These are phyloP conservation scores for Lithophane socia DNA, from an alignment of 2,888 invertebrate genomes.

Conservation along the genomic window DNA sequence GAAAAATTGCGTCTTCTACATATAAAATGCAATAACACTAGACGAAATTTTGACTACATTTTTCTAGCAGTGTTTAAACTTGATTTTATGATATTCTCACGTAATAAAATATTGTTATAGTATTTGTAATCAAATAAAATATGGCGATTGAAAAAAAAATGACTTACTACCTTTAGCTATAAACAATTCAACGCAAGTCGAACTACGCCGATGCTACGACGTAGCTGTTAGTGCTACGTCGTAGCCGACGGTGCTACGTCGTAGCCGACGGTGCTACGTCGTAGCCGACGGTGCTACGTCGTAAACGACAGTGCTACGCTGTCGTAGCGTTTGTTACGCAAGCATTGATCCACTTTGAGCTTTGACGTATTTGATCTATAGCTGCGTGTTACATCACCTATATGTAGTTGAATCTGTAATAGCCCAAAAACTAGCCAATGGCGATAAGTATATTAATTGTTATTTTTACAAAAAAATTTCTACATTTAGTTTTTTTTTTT, in stretches of 20 bases:
- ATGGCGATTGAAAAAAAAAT: neutral
- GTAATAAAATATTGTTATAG: neutral
- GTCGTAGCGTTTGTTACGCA: neutral
- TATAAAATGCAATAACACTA: slow-evolving; percentile 26
- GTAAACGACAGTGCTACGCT: neutral
- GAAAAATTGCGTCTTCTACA: slow-evolving; percentile 43
- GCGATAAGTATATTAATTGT: neutral
- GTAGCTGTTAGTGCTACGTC: slow-evolving; percentile 15
- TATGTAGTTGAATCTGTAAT: neutral
- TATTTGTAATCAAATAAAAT: neutral
- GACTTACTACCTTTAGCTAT: neutral
- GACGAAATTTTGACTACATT: slow-evolving; percentile 10
- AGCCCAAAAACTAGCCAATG: neutral
- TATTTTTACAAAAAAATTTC: neutral
- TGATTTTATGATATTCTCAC: neutral
- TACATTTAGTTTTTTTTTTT: neutral
- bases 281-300: slow-evolving; percentile 5
- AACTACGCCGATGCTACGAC: slow-evolving; percentile 4
- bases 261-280: neutral
- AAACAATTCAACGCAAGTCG: neutral
- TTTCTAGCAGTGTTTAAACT: neutral
- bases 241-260: slow-evolving; percentile 14
- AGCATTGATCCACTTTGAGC: neutral
- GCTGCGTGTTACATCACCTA: neutral
- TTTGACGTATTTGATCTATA: neutral